phyloP scores from a whole-genome alignment of 2,888 invertebrate genomes.

The Uloborus plumipes region DNA sequence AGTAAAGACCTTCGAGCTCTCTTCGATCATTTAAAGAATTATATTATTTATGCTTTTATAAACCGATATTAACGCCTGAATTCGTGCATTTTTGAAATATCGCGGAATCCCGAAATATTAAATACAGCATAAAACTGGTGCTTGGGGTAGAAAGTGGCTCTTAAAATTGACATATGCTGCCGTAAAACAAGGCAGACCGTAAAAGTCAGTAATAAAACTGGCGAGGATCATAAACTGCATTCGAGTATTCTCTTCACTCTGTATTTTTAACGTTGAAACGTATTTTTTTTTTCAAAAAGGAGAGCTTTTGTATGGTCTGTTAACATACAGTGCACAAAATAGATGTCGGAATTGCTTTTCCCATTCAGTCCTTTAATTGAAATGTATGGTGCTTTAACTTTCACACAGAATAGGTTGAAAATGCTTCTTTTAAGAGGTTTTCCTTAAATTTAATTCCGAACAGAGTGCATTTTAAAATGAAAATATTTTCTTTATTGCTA shows the following conservation, averaged over 20 bases:
- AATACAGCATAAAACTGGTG: constrained; percentile 42
- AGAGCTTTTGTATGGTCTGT: constrained; percentile 44
- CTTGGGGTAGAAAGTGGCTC: constrained; percentile 29
- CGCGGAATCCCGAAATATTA: constrained; percentile 34
- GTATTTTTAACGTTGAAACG: constrained; percentile 41
- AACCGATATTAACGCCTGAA: neutral
- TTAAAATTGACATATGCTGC: constrained; percentile 55
- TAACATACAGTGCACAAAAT: constrained; percentile 18
- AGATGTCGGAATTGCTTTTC: too few species aligned
- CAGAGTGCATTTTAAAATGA: too few species aligned
- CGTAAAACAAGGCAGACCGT: constrained; percentile 52
- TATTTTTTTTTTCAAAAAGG: constrained; percentile 9
- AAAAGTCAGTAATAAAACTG: constrained; percentile 46
- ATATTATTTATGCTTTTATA: constrained; percentile 4
- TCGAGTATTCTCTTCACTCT: constrained; percentile 27
- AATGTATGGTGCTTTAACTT: too few species aligned
- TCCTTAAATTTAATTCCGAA: too few species aligned
- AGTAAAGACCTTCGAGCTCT: too few species aligned
- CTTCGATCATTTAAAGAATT: too few species aligned
- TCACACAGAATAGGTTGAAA: too few species aligned
- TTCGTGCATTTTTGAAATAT: constrained; percentile 2
- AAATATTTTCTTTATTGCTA: too few species aligned
- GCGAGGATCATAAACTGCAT: constrained; percentile 40
- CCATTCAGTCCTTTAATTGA: too few species aligned
- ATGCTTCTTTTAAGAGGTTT: too few species aligned